Conservation (phyloP, 1,140 invertebrate genomes). For the Eriocheir sinensis region DNA sequence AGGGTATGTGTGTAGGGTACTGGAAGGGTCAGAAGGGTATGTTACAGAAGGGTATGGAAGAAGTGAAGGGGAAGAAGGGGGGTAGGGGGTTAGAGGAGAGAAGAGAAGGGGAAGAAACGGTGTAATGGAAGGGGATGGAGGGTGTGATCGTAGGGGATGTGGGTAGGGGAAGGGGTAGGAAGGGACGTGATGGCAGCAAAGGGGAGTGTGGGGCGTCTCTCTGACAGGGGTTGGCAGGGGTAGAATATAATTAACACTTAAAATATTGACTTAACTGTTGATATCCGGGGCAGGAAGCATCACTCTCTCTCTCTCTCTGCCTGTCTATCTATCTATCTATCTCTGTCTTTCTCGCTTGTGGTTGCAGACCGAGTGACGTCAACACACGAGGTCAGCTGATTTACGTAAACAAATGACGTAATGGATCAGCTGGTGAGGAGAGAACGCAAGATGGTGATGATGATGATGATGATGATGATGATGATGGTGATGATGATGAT, state of each 20-base stretch:
- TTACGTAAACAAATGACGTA: background rate
- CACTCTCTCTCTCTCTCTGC: background rate
- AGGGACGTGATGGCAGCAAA: too few relatives aligned
- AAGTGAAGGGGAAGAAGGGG: background rate
- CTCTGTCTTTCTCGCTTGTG: background rate
- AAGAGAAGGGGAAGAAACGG: background rate
- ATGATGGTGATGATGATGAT: background rate
- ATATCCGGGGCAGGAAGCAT: background rate
- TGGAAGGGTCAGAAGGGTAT: too few relatives aligned
- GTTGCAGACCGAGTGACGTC: background rate
- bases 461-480: background rate
- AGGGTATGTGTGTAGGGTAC: background rate
- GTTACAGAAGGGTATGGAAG: background rate
- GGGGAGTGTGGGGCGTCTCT: too few relatives aligned
- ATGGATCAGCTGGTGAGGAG: background rate
- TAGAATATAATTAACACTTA: background rate
- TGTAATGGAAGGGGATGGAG: background rate
- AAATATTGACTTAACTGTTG: slow-evolving; percentile 7
- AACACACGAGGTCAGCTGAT: background rate
- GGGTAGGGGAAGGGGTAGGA: background rate
- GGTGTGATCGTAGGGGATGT: background rate
- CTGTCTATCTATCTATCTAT: background rate
- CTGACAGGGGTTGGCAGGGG: background rate
- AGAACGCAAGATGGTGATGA: background rate
- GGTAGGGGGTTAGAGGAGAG: background rate